Evolutionary conservation across 2,797 vertebrate species (phyloP), one percentile per base, ranked within the genome.

Genomic region (Esox lucius): DNA sequence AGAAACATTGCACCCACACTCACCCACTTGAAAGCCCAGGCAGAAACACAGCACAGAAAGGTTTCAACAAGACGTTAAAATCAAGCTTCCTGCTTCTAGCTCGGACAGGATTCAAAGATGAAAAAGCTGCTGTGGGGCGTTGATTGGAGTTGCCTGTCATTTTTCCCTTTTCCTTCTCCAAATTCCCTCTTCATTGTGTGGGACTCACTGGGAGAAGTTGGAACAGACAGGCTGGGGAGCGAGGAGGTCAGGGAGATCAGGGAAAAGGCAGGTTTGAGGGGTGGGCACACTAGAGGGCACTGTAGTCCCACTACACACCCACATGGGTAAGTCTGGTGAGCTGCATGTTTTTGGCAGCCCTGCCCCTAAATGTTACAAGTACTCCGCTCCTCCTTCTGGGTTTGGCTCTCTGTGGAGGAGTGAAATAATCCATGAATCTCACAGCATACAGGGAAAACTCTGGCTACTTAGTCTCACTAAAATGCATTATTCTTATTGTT

Each of bases 291-390:
- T 76, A 53, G 70, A 74, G 81, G 76, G 82, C 74, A 69, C 72
- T 71, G 61, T 69, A 68, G 71, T 71, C 72, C 70, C 71, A 73
- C 68, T 56, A 56, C 51, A 64, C 61, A 65, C 28, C 67, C 68
- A 70, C 73, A 46, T 35, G 64, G 74, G 71, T 82, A 39, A 62
- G 72, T 79, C 61, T 76, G 64, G 73, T 69, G 71, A 71, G 76
- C 71, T 78, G 70, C 24, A 15, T 70, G 46, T 64, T 13, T 24
- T n/a, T 42, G 68, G 79, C 81, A 81, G 78, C 82, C 81, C 80
- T 74, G 59, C 74, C 69, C 70, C 64, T 64, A 53, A 46, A 61
- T 73, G 79, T 85, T 86, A 89, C 51, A 88, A 86, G 69, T 80
- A 87, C 72, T 85, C 84, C 1, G 75, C 79, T 48, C 72, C 80